Conservation (phyloP, 2,888 invertebrate species). For the Strigamia crassipes region DNA sequence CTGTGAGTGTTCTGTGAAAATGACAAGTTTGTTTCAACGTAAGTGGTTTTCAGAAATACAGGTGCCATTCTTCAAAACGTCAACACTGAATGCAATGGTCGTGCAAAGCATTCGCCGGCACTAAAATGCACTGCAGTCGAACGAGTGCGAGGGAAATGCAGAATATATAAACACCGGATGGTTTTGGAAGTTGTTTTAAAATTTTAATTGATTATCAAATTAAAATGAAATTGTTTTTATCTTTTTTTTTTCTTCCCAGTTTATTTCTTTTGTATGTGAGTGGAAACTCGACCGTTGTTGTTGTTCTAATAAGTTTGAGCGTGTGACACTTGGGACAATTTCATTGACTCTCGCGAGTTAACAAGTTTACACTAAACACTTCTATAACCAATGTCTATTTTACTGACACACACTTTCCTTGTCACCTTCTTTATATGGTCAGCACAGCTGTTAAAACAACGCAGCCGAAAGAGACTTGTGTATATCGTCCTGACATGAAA, state of each 20-base stretch:
- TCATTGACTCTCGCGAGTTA: constrained; percentile 28
- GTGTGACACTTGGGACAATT: not conserved
- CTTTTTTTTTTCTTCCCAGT: no score
- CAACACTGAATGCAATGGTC: not conserved
- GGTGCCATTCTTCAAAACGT: constrained; percentile 6
- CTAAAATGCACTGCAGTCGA: not conserved
- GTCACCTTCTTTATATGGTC: constrained; percentile 43
- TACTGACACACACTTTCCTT: constrained; percentile 25
- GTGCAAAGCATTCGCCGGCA: not conserved
- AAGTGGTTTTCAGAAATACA: constrained; percentile 26
- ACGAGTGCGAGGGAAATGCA: no score
- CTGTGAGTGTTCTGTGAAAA: constrained; percentile 10
- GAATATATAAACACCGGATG: no score
- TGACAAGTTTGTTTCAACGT: constrained; percentile 14
- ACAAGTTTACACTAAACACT: constrained; percentile 37
- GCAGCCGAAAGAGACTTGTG: constrained; percentile 39
- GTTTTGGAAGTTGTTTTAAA: no score
- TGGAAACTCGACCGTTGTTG: not conserved
- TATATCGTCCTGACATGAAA: constrained; percentile 40
- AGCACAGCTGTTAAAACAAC: constrained; percentile 45
- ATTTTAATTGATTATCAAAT: no score
- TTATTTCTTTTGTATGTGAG: no score
- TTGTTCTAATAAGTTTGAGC: constrained; percentile 14
- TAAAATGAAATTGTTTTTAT: no score
- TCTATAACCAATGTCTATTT: constrained; percentile 36